A percentile compares a stretch with the other conserved stretches of the same genome.
These are phyloP conservation scores for Odontocolon sp. DNA, from an alignment of 2,888 invertebrate species.

Conservation along the genomic window DNA sequence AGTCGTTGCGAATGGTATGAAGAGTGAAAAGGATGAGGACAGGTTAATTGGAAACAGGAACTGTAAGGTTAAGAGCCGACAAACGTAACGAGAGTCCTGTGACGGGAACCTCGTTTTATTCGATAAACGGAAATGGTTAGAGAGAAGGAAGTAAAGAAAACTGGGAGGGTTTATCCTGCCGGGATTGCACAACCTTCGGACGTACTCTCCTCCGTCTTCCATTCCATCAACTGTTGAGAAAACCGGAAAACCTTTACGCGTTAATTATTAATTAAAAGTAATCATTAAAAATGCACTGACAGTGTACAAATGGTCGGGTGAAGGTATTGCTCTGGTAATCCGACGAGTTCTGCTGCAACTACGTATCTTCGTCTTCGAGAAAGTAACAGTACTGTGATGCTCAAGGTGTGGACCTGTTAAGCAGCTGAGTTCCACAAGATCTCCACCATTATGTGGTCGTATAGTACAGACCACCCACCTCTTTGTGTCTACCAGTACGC, in stretches of 20 bases:
- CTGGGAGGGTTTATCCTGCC: not conserved
- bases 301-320: slow-evolving; percentile 10
- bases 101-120: slow-evolving; percentile 45
- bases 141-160: not conserved
- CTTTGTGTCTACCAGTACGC: not conserved
- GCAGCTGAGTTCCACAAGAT: no score
- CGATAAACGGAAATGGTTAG: slow-evolving; percentile 27
- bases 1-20: slow-evolving; percentile 33
- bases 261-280: slow-evolving; percentile 70
- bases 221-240: slow-evolving; percentile 56
- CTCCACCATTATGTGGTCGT: no score
- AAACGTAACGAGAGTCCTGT: slow-evolving; percentile 56
- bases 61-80: slow-evolving; percentile 48
- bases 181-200: slow-evolving; percentile 4
- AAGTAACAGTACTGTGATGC: no score
- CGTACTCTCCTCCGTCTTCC: slow-evolving; percentile 4
- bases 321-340: not conserved
- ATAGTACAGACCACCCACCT: no score
- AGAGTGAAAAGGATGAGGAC: slow-evolving; percentile 34
- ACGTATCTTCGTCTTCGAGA: no score
- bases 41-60: slow-evolving; percentile 60
- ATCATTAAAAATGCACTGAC: slow-evolving; percentile 65
- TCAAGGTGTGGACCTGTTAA: no score
- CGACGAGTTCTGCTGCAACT: no score
- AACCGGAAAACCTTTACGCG: slow-evolving; percentile 52